Evolutionary conservation across 2,797 vertebrate genomes (phyloP).

Genomic region (Holocentrus rufus): DNA sequence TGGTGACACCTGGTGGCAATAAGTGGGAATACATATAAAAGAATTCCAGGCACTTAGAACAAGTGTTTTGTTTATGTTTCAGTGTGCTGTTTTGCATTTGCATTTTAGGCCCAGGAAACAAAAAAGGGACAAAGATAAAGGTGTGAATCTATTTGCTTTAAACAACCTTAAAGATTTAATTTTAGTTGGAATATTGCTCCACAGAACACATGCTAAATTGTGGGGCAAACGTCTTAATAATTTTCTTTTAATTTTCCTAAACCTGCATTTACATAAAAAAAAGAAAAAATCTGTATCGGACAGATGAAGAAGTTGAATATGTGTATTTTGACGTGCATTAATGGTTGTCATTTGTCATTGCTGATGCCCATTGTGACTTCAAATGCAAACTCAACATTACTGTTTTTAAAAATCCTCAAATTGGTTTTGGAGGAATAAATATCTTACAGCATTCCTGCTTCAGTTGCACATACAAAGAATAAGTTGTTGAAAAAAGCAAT

Average conservation of each 20-base stretch:
- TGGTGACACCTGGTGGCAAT: conserved; percentile 58
- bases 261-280: background rate
- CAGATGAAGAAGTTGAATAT: background rate
- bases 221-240: background rate
- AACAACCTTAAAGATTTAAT: background rate
- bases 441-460: too few relatives aligned
- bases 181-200: background rate
- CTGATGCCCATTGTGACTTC: too few relatives aligned
- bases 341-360: too few relatives aligned
- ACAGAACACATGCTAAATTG: too few relatives aligned
- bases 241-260: background rate
- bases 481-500: too few relatives aligned
- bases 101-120: background rate
- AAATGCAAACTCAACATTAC: too few relatives aligned
- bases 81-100: background rate
- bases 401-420: too few relatives aligned
- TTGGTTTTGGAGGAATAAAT: too few relatives aligned
- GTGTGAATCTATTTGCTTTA: background rate
- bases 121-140: background rate
- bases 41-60: fast-evolving
- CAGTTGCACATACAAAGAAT: too few relatives aligned
- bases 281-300: background rate
- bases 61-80: conserved; percentile 18
- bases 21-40: background rate
- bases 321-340: background rate